These are phyloP conservation scores for Dipodomys merriami DNA, from an alignment of 2,113 vertebrate species.

Conservation along the genomic window DNA sequence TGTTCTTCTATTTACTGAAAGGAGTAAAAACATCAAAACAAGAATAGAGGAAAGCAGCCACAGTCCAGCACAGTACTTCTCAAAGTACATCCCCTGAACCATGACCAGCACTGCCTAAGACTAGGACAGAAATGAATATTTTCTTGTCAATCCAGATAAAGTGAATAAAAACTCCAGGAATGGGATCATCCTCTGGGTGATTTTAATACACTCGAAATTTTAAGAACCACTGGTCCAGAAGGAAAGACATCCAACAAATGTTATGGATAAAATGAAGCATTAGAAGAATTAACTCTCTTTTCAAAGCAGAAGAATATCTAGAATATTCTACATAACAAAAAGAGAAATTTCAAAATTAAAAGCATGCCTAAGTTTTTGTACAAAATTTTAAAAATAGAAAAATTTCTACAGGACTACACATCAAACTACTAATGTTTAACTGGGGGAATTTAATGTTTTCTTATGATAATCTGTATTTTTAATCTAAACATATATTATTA, in stretches of 20 bases:
- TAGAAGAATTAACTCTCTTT: slow-evolving; percentile 12
- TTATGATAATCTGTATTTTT: slow-evolving; percentile 32
- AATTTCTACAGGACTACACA: slow-evolving; percentile 24
- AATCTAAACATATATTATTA: slow-evolving; percentile 46
- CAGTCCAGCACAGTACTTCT: neutral
- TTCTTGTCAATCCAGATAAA: neutral
- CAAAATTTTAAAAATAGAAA: slow-evolving; percentile 18
- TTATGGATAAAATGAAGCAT: slow-evolving; percentile 67
- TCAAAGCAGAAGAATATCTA: slow-evolving; percentile 39
- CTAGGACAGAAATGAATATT: neutral
- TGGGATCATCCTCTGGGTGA: neutral
- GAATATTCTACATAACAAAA: slow-evolving; percentile 2
- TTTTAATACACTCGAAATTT: slow-evolving; percentile 39
- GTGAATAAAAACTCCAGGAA: neutral
- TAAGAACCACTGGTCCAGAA: slow-evolving; percentile 50
- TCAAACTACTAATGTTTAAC: slow-evolving; percentile 38
- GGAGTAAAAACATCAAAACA: slow-evolving; percentile 40
- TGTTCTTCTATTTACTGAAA: slow-evolving; percentile 41
- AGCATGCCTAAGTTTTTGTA: neutral
- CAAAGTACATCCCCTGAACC: neutral
- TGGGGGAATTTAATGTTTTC: slow-evolving; percentile 16
- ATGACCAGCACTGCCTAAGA: neutral
- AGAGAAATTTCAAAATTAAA: neutral
- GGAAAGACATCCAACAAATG: slow-evolving; percentile 56
- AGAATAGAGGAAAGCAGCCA: slow-evolving; percentile 53